Base-by-base conservation (phyloP, 2,797 vertebrate species). In the Acanthis flammea region DNA sequence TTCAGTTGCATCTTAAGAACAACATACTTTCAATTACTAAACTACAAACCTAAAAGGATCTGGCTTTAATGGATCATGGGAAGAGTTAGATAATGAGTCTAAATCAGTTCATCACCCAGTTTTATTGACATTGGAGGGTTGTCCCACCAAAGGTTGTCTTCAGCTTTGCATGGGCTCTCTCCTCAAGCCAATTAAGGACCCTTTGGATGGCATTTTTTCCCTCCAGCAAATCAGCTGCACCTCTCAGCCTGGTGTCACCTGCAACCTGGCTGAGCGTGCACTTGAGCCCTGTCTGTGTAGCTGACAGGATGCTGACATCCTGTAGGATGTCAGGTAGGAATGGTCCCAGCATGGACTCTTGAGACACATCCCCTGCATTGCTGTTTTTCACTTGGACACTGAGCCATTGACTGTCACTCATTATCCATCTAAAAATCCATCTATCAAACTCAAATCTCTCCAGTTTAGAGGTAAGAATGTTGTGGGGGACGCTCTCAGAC, bases 91-190 rank as follows among this genome's bases (percentile, higher is more conserved):
- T 30, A 22, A 77, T 3, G 3, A 30, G 8, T 85, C 12, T 51
- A 8, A 87, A 9, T 24, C 33, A 23, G 5, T 47, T 54, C 10
- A 55, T n/a, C 2, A 2, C 6, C 2, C 18, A 42, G 54, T 48
- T 44, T 37, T 63, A 42, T 48, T 58, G 28, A 24, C 47, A 30
- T 0, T 55, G 35, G 2, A 6, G 4, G 3, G 7, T 16, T 60
- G 14, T 14, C 8, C 12, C 12, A 39, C 8, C 4, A 44, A 44
- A 12, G 11, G 16, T 33, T 12, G 27, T 35, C 5, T 39, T 31
- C 7, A 24, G 0, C 1, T 58, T 62, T 18, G 1, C 23, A 31
- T 14, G 11, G 10, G 7, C 3, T 14, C 7, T 42, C 11, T 42
- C 11, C 57, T 77, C 33, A 51, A 77, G 35, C 5, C 35, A 47